A percentile compares a stretch with the other conserved stretches of the same genome.
phyloP scores from a whole-genome alignment of 2,113 vertebrate species.

The Pelmatolapia mariae region DNA sequence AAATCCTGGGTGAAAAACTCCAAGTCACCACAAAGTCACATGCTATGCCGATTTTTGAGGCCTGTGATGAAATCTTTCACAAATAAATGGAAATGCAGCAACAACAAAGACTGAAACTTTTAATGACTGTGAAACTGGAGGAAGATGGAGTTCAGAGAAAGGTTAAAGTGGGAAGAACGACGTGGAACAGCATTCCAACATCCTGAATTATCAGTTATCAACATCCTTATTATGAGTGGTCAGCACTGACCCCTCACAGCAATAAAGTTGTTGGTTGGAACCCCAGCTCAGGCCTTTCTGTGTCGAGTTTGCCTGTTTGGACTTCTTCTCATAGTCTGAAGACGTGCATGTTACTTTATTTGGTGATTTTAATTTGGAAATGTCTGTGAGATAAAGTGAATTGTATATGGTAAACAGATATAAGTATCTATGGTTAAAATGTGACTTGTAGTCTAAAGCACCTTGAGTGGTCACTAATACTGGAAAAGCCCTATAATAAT shows the following conservation, averaged over 20 bases:
- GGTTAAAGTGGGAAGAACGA: not conserved
- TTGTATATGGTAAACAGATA: not conserved
- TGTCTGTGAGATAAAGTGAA: not conserved
- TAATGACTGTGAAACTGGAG: not conserved
- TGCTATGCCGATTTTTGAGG: not conserved
- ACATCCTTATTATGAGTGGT: not conserved
- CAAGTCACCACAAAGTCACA: not conserved
- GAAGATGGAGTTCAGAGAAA: not conserved
- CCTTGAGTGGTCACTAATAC: not conserved
- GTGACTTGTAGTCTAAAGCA: not conserved
- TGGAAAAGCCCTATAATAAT: fast-evolving
- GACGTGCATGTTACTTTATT: not conserved
- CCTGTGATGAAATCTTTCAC: not conserved
- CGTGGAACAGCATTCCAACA: not conserved
- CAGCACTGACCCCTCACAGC: not conserved
- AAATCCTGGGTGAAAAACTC: not conserved
- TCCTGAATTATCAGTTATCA: not conserved
- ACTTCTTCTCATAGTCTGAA: fast-evolving
- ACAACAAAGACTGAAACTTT: not conserved
- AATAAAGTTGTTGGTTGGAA: not conserved
- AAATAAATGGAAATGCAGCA: fast-evolving
- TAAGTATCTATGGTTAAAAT: not conserved
- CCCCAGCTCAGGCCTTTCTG: not conserved
- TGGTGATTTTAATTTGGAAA: not conserved
- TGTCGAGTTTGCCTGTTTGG: not conserved